These are phyloP conservation scores for Esox lucius DNA, from an alignment of 2,797 vertebrate genomes.

Conservation along the genomic window DNA sequence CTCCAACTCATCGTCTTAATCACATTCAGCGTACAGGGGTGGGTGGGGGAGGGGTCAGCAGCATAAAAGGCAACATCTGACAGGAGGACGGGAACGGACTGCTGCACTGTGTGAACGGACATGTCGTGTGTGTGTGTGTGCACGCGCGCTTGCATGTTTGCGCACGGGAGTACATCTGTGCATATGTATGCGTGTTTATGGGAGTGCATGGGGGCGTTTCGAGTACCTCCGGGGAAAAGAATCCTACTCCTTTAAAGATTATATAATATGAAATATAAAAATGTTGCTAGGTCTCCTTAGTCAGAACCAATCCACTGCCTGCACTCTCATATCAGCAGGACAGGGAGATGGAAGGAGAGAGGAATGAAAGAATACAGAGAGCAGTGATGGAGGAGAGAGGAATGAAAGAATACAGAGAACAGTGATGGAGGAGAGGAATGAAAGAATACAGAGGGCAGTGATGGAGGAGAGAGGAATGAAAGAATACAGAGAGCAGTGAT, in stretches of 20 bases:
- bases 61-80: slow-evolving; percentile 9
- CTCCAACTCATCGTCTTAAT: slow-evolving; percentile 33
- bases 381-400: slow-evolving; percentile 8
- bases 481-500: too few relatives aligned
- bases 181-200: not conserved
- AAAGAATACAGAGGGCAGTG: too few relatives aligned
- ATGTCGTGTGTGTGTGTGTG: slow-evolving; percentile 5
- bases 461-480: too few relatives aligned
- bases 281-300: slow-evolving; percentile 35
- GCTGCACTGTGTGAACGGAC: slow-evolving; percentile 22
- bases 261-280: slow-evolving; percentile 59
- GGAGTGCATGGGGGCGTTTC: slow-evolving; percentile 36
- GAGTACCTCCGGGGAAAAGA: slow-evolving; percentile 41
- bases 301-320: slow-evolving; percentile 51
- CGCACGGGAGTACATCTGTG: slow-evolving; percentile 24
- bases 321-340: slow-evolving; percentile 36
- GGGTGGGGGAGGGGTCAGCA: slow-evolving; percentile 20
- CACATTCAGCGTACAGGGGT: slow-evolving; percentile 28
- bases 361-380: slow-evolving; percentile 4
- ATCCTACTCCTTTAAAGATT: slow-evolving; percentile 61
- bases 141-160: slow-evolving; percentile 15
- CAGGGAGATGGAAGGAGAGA: not conserved
- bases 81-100: slow-evolving; percentile 22
- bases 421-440: not conserved
- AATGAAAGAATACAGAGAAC: not conserved